phyloP scores from a whole-genome alignment of 2,113 vertebrate genomes.

The Isichthys henryi region DNA sequence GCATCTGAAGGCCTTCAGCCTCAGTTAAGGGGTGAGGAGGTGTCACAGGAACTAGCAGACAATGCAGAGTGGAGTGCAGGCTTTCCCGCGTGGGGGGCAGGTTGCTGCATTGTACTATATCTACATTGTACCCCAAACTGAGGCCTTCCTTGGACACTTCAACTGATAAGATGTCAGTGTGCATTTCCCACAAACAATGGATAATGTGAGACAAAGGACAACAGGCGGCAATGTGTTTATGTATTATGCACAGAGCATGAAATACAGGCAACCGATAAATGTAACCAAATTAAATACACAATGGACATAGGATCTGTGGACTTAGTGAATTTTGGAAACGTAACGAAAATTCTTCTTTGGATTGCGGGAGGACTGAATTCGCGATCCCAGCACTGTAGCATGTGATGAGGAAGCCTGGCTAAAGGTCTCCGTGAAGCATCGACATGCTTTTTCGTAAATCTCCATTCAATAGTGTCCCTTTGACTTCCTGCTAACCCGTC shows the following conservation, averaged over 20 bases:
- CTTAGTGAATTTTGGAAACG: no score
- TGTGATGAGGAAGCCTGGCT: not conserved
- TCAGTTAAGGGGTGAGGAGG: constrained; percentile 21
- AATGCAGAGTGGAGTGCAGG: not conserved
- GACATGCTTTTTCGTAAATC: not conserved
- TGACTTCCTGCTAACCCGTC: not conserved
- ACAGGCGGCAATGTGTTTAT: not conserved
- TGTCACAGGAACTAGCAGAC: constrained; percentile 28
- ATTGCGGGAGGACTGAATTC: not conserved
- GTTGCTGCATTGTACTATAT: not conserved
- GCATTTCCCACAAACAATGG: not conserved
- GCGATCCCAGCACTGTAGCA: not conserved
- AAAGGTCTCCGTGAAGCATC: not conserved
- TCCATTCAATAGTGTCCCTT: not conserved
- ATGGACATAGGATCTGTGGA: not conserved
- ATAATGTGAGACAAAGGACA: not conserved
- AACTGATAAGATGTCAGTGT: not conserved
- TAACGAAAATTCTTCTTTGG: not conserved
- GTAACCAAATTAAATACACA: not conserved
- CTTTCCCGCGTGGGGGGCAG: not conserved
- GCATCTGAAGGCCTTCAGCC: constrained; percentile 24
- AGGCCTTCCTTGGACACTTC: not conserved
- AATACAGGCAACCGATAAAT: not conserved
- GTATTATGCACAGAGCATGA: not conserved
- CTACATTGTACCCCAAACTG: not conserved